Base-by-base conservation (phyloP, 2,797 vertebrate species). In the Scarus forsteni region DNA sequence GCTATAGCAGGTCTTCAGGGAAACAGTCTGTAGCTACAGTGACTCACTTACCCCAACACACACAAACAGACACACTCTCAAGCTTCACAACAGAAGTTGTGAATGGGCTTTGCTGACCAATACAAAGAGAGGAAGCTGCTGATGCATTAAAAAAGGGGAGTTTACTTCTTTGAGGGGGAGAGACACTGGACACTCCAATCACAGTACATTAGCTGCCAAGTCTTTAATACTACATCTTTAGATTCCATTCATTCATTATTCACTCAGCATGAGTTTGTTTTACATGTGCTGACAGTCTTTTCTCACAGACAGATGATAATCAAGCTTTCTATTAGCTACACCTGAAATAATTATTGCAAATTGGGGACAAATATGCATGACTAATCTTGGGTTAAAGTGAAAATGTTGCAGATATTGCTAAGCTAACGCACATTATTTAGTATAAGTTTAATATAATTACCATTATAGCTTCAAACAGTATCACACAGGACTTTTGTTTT, bases 71-170 rank as follows among this genome's bases (percentile, higher is more conserved):
- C 43, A 70, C 49, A 34, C 49, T 34, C 19, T 12, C 42, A 60
- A 14, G 34, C 48, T 54, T 60, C 45, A 57, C 46, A 34, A 65
- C 11, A 46, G 18, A 42, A 71, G 8, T 3, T 75, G 46, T 84
- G 66, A 88, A 83, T 88, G 75, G 78, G 42, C 51, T 79, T 62
- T n/a, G 60, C 53, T 85, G 77, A 75, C 80, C 77, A 87, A 79
- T 75, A 66, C 34, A 12, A 59, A 64, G 39, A 65, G 57, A 85
- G 77, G 59, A 81, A 34, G 57, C 64, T 71, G 72, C 50, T 84
- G 84, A 86, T 84, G 84, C 52, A 73, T 70, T 71, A 60, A 43
- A 39, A 64, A 75, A 45, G 72, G 56, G 60, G 76, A 62, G 80
- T 66, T 52, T 63, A 77, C 50, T 67, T 51, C 66, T 62, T 3